phyloP scores from a whole-genome alignment of 2,888 invertebrate genomes.

The Acrobasis suavella region DNA sequence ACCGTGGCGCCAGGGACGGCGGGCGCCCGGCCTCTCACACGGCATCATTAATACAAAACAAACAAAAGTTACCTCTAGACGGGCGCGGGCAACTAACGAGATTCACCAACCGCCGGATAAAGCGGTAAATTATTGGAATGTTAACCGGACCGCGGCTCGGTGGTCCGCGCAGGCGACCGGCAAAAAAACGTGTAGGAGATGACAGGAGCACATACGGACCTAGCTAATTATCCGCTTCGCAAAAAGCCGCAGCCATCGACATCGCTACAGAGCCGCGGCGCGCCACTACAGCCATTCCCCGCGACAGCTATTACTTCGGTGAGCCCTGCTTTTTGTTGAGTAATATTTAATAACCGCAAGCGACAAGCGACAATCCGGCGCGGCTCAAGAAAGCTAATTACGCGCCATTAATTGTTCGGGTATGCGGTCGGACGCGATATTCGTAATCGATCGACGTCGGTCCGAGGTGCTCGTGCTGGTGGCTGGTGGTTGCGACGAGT shows the following conservation, averaged over 20 bases:
- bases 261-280: conserved; percentile 53
- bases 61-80: conserved; percentile 80
- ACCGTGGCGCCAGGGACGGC: conserved; percentile 72
- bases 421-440: conserved; percentile 55
- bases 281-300: conserved; percentile 61
- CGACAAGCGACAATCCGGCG: conserved; percentile 49
- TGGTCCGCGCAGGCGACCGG: conserved; percentile 65
- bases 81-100: conserved; percentile 76
- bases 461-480: conserved; percentile 36
- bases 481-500: conserved; percentile 31
- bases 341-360: conserved; percentile 55
- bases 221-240: conserved; percentile 66
- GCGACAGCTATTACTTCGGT: conserved; percentile 61
- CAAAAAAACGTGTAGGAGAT: conserved; percentile 78
- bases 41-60: conserved; percentile 79
- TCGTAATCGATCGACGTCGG: conserved; percentile 58
- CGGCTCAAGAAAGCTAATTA: conserved; percentile 60
- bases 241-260: conserved; percentile 49
- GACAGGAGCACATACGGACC: conserved; percentile 74
- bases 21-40: conserved; percentile 72
- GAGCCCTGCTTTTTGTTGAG: conserved; percentile 55
- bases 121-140: conserved; percentile 81
- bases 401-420: conserved; percentile 64
- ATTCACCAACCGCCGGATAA: conserved; percentile 79
- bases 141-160: conserved; percentile 64